Percentiles rank a stretch among this genome's conserved stretches.
These are phyloP conservation scores for Uropsilus gracilis DNA, from an alignment of 2,113 vertebrate species.

Conservation along the genomic window DNA sequence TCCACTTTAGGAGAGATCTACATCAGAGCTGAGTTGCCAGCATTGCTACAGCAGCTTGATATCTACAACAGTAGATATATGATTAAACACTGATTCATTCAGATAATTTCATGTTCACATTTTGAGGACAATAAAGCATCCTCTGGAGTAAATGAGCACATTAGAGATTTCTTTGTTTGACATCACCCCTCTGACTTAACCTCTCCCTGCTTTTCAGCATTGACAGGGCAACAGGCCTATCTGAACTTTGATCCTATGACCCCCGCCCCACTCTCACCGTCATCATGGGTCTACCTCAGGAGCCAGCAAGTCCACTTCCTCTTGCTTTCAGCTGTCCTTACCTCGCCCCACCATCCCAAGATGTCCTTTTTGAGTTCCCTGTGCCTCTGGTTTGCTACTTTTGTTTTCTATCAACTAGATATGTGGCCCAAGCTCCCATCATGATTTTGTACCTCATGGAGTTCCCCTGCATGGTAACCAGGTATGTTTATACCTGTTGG, in stretches of 20 bases:
- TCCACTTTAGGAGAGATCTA: fast-evolving
- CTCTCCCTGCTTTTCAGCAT: background rate
- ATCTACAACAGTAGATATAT: background rate
- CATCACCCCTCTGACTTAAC: background rate
- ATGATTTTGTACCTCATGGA: background rate
- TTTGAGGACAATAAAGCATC: background rate
- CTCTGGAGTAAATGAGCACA: background rate
- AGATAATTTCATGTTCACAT: background rate
- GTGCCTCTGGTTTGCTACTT: background rate
- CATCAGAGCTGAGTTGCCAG: fast-evolving
- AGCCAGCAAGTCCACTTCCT: background rate
- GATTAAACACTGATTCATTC: background rate
- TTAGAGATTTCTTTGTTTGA: background rate
- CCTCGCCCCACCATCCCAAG: background rate
- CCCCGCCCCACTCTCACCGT: background rate
- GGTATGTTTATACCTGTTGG: background rate
- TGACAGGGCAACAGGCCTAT: background rate
- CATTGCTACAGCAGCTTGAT: fast-evolving
- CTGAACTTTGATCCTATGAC: background rate
- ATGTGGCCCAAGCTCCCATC: background rate
- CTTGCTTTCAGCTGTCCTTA: background rate
- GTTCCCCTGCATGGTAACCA: no score
- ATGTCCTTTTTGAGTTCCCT: background rate
- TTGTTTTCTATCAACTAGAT: background rate
- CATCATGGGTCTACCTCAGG: no score